Percentiles rank a stretch among this genome's conserved stretches.
These are phyloP conservation scores for Mormyrus lacerda DNA, from an alignment of 2,113 vertebrate species.

Conservation along the genomic window DNA sequence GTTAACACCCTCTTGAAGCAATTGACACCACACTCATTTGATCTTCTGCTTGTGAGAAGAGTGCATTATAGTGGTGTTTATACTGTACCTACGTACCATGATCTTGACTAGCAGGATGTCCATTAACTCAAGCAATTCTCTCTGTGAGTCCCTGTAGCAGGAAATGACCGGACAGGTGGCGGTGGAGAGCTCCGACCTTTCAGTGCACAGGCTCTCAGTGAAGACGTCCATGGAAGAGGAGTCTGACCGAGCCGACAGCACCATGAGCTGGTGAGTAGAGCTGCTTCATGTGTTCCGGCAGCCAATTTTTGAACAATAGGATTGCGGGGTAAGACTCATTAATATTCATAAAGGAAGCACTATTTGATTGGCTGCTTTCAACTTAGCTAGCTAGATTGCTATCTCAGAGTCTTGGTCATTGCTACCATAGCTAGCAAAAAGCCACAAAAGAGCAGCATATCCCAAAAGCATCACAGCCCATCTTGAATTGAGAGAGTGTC, in stretches of 20 bases:
- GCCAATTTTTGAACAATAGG: not conserved
- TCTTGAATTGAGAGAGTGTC: not conserved
- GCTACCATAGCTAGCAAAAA: no score
- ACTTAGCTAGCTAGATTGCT: not conserved
- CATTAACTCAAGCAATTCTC: not conserved
- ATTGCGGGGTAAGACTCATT: not conserved
- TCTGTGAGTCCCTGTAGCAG: constrained; percentile 20
- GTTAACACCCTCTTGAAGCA: not conserved
- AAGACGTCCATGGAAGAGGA: constrained; percentile 61
- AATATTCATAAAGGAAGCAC: not conserved
- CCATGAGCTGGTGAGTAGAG: constrained; percentile 58
- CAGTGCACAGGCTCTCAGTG: constrained; percentile 48
- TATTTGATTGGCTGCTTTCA: not conserved
- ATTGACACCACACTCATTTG: not conserved
- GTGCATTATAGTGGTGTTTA: not conserved
- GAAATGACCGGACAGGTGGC: constrained; percentile 65
- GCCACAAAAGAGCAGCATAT: not conserved
- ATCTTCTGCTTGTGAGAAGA: not conserved
- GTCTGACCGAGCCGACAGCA: constrained; percentile 48
- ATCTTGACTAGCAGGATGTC: not conserved
- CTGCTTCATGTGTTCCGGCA: not conserved
- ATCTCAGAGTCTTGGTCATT: not conserved
- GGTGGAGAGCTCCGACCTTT: constrained; percentile 47
- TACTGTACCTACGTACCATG: no score
- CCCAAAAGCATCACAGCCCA: not conserved